Base-by-base conservation (phyloP, 1,140 invertebrate genomes). In the Agrilus planipennis region DNA sequence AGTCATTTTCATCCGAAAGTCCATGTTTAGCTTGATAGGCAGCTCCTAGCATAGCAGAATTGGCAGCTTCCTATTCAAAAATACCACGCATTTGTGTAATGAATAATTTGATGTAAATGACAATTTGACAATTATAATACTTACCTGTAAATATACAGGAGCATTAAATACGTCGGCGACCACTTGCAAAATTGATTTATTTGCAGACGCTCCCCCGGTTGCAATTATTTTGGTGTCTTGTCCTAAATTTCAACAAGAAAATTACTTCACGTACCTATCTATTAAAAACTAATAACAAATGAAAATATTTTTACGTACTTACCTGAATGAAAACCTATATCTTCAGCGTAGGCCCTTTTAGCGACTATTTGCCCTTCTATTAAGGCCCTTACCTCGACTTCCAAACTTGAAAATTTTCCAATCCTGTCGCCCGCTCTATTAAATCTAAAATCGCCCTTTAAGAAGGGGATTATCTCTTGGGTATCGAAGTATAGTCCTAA, bases 311-410 rank as follows among this genome's bases (percentile, higher is more conserved):
- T 40, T 9, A 42, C 34, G n/a, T 28, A 32, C 50, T 55, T 63
- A 84, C 84, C 78, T 32, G 87, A 68, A 30, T 64, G 59, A 62
- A 87, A 81, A 11, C 89, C 89, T 58, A 90, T 76, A 48, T 84
- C 79, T 63, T 91, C 79, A 1, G 85, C 79, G 58, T 92, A 78
- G 1, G 79, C 72, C 43, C 88, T 64, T 50, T 81, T 78, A 1
- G 85, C 81, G 3, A 95, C 58, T 62, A 92, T 89, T 65, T 97
- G 92, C 0, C 89, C 85, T 66, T 97, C 92, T 22, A 96, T 67
- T 4, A 93, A 61, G 2, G 91, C 89, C 49, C 91, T 69, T 2
- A 93, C 80, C 64, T 95, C 90, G 19, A 83, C 77, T 66, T 88
- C 84, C 30, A 78, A 70, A 27, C 67, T 72, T 5, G 64, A 71